Evolutionary conservation across 2,113 vertebrate genomes (phyloP), one percentile per base, ranked within the genome.

Genomic region (Pholis gunnellus): DNA sequence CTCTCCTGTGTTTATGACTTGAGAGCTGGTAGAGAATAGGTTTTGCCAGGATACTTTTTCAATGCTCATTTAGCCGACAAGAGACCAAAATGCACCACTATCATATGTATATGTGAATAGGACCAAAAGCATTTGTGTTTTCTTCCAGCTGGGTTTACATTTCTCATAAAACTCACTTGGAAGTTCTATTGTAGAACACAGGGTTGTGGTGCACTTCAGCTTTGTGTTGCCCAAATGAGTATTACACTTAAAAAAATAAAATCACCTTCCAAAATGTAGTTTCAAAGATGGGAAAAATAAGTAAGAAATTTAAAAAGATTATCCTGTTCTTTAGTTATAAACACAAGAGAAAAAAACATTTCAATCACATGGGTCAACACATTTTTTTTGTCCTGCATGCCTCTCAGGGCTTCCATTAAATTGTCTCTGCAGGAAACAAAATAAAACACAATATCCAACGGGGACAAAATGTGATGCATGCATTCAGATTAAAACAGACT

Each of bases 401-500:
- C 13, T 57, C 56, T 29, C 6, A 59, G 13, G 56, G 56, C 25
- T 29, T 29, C 4, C 5, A 5, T 57, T 27, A 1, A n/a, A 14
- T 2, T 60, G 18, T 77, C 31, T 61, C 34, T n/a, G 63, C 5
- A 48, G 56, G 14, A 71, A 75, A 66, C 6, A 31, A 52, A 72
- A 68, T 14, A 60, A 72, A 72, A 78, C n/a, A 60, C 48, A 40
- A 27, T 34, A 42, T 34, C 27, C 27, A 75, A 11, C 0, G 72
- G 9, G 68, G 57, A 63, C 52, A 63, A 71, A 57, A 74, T 61
- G 82, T 85, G 83, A 86, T 20, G 22, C 73, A 70, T 72, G 85
- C 78, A 75, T 54, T 14, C 22, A 54, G 20, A 66, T 44, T 59
- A 73, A 82, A 84, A 76, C 38, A n/a, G 14, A 38, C 42, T 66